Conservation (phyloP, 2,113 vertebrate species). For the Corythaeola cristata region DNA sequence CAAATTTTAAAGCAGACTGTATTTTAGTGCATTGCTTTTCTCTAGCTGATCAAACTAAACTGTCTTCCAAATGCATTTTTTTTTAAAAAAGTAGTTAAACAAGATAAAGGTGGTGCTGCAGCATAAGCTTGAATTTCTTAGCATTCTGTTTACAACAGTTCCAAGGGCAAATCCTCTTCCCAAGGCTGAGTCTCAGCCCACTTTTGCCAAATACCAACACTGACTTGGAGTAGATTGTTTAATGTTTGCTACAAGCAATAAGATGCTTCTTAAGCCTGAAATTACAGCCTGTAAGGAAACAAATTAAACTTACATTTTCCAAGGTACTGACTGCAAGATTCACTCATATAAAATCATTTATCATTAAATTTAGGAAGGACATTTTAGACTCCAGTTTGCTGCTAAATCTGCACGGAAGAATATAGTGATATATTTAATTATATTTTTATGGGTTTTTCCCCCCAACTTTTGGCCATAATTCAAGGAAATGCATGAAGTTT, state of each 20-base stretch:
- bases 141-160: slow-evolving; percentile 7
- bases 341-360: neutral
- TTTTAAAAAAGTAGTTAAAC: neutral
- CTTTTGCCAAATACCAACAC: neutral
- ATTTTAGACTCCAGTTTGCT: neutral
- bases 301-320: neutral
- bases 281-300: neutral
- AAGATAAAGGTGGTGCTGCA: neutral
- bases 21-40: neutral
- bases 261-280: neutral
- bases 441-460: neutral
- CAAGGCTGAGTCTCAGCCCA: slow-evolving; percentile 14
- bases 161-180: slow-evolving; percentile 21
- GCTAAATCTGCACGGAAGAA: neutral
- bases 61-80: neutral
- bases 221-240: neutral
- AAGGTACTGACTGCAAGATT: neutral
- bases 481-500: neutral
- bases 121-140: neutral
- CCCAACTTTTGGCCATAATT: neutral
- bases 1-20: neutral
- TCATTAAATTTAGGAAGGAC: neutral
- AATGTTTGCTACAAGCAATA: neutral
- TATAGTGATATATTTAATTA: neutral
- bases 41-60: neutral